Base-by-base conservation (phyloP, 2,113 vertebrate genomes). In the Uria lomvia region DNA sequence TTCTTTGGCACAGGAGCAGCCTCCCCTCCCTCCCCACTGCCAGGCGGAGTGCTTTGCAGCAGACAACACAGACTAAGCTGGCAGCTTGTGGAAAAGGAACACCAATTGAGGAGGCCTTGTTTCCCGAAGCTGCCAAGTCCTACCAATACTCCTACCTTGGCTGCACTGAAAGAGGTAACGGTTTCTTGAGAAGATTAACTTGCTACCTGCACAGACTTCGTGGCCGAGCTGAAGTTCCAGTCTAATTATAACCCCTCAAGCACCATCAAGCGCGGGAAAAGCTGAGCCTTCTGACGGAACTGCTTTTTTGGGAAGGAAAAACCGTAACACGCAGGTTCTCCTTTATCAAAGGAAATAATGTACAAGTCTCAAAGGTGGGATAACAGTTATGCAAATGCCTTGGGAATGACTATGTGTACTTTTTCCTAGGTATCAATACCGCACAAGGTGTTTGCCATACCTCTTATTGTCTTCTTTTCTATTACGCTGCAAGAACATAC, bases 311-410 rank as follows among this genome's bases (percentile, higher is more conserved):
- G 12, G 24, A 47, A 74, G 15, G 9, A 53, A 36, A 34, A 73
- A 34, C 21, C 2, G 8, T 21, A 30, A 30, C 1, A 30, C 1
- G 1, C 5, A 22, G 32, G n/a, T 22, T 55, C 5, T 27, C 67
- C 23, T 27, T 43, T 23, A 73, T 23, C 23, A 58, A 12, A 24
- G 12, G 15, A 29, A 65, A 30, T 18, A 42, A 6, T 2, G 6
- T 36, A 23, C 43, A 15, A 11, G 22, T 50, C 36, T 43, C 47
- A 6, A 26, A 60, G 26, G 19, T n/a, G 16, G 17, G 49, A 42
- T 10, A 34, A 52, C n/a, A 71, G 63, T 34, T 26, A 15, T 2
- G 11, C 14, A 11, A 42, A 56, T 19, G 60, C 53, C 27, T 11
- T 19, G 22, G 40, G 42, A 77, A n/a, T 10, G 8, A 22, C 27